Conservation (phyloP, 2,113 vertebrate genomes). For the Okapia johnstoni region DNA sequence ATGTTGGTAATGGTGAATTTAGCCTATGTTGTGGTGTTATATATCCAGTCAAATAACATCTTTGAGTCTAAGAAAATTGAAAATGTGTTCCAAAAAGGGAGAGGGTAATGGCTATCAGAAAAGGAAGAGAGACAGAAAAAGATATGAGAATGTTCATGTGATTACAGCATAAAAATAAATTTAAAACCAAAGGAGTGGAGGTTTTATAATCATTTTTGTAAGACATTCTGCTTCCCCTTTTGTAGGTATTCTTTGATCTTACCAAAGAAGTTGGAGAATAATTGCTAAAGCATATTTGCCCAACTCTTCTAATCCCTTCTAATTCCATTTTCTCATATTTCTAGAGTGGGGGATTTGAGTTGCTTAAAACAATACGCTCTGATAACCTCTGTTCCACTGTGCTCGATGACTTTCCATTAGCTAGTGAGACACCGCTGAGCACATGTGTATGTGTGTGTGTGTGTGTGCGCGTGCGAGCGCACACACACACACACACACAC, state of each 20-base stretch:
- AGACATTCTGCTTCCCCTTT: neutral
- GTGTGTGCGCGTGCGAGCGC: rapidly evolving
- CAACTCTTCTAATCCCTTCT: neutral
- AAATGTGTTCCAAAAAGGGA: neutral
- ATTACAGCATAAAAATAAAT: neutral
- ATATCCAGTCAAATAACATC: neutral
- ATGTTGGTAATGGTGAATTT: neutral
- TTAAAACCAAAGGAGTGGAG: neutral
- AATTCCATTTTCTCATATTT: neutral
- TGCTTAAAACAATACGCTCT: neutral
- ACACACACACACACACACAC: neutral
- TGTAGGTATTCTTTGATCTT: neutral
- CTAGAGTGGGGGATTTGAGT: neutral
- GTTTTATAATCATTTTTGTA: neutral
- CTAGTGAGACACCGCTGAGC: neutral
- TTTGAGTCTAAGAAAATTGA: neutral
- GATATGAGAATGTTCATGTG: neutral
- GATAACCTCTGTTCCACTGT: neutral
- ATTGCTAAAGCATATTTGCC: neutral
- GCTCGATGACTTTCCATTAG: neutral
- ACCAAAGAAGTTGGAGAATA: neutral
- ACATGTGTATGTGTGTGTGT: neutral
- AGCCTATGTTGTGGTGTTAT: neutral
- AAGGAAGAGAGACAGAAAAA: neutral
- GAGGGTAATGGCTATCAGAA: too few relatives aligned